Conservation (phyloP, 2,888 invertebrate species). For the Empis stercorea region DNA sequence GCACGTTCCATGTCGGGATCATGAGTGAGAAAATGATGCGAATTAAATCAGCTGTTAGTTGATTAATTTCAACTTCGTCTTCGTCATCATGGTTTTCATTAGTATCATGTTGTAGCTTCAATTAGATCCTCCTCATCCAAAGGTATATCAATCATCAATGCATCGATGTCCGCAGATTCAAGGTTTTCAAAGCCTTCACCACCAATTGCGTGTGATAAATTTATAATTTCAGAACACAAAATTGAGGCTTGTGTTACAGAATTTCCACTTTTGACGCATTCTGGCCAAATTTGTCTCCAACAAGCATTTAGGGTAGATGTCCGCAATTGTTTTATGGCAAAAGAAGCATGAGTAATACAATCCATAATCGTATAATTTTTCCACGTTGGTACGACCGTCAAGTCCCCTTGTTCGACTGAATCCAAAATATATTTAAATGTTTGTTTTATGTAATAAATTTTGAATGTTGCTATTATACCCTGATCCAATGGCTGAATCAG, state of each 20-base stretch:
- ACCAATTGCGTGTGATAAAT: constrained; percentile 16
- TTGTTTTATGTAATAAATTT: constrained; percentile 10
- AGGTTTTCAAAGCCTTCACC: constrained; percentile 20
- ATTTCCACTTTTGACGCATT: constrained; percentile 18
- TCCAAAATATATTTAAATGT: constrained; percentile 12
- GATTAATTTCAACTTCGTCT: constrained; percentile 4
- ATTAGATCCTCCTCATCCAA: constrained; percentile 17
- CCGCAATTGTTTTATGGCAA: not conserved
- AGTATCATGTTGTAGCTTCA: not conserved
- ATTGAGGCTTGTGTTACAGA: constrained; percentile 13
- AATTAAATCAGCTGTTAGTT: constrained; percentile 6
- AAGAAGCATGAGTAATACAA: not conserved
- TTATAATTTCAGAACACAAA: constrained; percentile 15
- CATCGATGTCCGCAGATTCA: constrained; percentile 14
- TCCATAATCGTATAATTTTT: not conserved
- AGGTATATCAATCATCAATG: constrained; percentile 16
- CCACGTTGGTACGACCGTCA: not conserved
- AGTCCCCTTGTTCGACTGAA: not conserved
- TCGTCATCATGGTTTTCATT: constrained; percentile 5
- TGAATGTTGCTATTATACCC: constrained; percentile 14
- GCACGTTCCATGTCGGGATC: not conserved
- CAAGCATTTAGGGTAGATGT: constrained; percentile 1
- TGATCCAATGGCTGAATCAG: constrained; percentile 20
- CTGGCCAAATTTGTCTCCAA: constrained; percentile 13
- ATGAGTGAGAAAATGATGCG: constrained; percentile 1